Evolutionary conservation across 2,888 invertebrate species (phyloP), one percentile per base, ranked within the genome.

Genomic region (Lacanobia wlatinum): DNA sequence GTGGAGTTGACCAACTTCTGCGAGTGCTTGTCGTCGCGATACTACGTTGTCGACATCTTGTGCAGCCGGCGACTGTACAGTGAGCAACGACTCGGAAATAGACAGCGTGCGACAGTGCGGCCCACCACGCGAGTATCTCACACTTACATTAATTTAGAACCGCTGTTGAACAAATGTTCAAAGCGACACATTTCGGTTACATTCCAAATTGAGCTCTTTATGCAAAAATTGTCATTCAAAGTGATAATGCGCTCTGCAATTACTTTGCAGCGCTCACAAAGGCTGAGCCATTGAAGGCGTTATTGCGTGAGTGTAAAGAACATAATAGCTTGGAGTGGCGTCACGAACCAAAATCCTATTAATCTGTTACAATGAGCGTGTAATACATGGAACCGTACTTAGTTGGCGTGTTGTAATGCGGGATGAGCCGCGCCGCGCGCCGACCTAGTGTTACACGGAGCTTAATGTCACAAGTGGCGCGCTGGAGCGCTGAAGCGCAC

Each of bases 371-470:
- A 70, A 80, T 74, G 82, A 68, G 73, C 83, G 70, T 86, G 87
- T 86, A 77, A 70, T 85, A 86, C 87, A 86, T 66, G 82, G 40
- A 72, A 82, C 68, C 74, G 70, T 86, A 84, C 87, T 86, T 82
- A 84, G 80, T 55, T 8, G 67, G 61, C 71, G 69, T 62, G 76
- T 69, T 78, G 83, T 82, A 80, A 70, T 60, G 79, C 68, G 74
- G 77, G 69, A 70, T 69, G 84, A 79, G 72, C 73, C 40, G 78
- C 59, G 46, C 56, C 21, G 38, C 9, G 77, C 61, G 48, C 50
- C 28, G 28, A 2, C 76, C 74, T 40, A 48, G 38, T 48, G 53
- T 62, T 21, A 83, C 70, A 83, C 14, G 53, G 14, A 52, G 73
- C 67, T 84, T 64, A 72, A 34, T 76, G 76, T 69, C 59, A 34